A percentile compares a stretch with the other conserved stretches of the same genome.
phyloP scores from a whole-genome alignment of 2,888 invertebrate species.

The Artemia sinica region DNA sequence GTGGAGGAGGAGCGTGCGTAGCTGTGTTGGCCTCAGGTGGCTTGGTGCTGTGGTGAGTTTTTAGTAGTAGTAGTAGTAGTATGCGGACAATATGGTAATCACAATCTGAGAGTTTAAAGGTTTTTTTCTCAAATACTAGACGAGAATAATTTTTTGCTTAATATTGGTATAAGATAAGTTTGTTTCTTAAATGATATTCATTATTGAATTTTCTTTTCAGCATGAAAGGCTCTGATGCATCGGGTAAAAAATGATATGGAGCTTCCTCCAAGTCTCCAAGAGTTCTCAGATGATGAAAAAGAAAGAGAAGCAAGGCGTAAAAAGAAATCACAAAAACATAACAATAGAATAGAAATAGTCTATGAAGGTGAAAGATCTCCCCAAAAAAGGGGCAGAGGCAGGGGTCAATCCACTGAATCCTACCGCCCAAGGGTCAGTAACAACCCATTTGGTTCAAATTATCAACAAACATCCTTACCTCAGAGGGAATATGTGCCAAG shows the following conservation, averaged over 20 bases:
- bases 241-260: constrained; percentile 69
- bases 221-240: constrained; percentile 68
- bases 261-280: constrained; percentile 48
- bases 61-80: too few relatives aligned
- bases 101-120: too few relatives aligned
- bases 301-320: constrained; percentile 38
- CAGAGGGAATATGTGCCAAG: too few relatives aligned
- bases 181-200: too few relatives aligned
- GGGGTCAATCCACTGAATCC: background rate
- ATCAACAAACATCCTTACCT: too few relatives aligned
- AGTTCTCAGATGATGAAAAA: constrained; percentile 77
- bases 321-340: constrained; percentile 14
- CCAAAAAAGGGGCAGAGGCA: background rate
- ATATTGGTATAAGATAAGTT: too few relatives aligned
- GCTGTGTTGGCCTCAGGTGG: too few relatives aligned
- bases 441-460: background rate
- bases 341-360: background rate
- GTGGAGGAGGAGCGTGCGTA: too few relatives aligned
- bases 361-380: background rate
- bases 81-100: too few relatives aligned
- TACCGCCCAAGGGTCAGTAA: background rate
- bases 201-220: constrained; percentile 35
- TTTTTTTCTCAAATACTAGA: too few relatives aligned
- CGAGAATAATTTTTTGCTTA: too few relatives aligned
- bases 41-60: too few relatives aligned